phyloP scores from a whole-genome alignment of 2,888 invertebrate genomes.

The Drosophila maculinotata region DNA sequence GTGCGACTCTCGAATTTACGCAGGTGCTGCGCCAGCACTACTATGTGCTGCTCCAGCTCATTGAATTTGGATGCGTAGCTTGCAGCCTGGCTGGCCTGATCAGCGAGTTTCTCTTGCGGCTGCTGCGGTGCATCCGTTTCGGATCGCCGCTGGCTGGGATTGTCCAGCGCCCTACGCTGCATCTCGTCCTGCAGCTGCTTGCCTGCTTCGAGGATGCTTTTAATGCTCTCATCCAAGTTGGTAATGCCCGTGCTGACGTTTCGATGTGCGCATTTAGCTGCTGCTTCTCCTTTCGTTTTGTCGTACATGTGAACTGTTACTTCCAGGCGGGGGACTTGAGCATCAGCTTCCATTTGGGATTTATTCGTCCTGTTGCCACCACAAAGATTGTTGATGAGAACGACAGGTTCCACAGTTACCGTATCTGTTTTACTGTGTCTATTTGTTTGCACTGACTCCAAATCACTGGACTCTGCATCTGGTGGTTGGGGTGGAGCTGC shows the following conservation, averaged over 20 bases:
- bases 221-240: constrained; percentile 15
- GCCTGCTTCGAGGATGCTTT: constrained; percentile 89
- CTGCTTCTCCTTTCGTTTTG: not conserved
- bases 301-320: constrained; percentile 31
- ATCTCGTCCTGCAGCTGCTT: constrained; percentile 88
- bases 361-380: not conserved
- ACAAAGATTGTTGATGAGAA: not conserved
- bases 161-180: constrained; percentile 85
- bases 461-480: constrained; percentile 7
- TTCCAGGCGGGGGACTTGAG: constrained; percentile 22
- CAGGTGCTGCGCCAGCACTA: constrained; percentile 54
- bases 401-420: not conserved
- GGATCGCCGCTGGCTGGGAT: constrained; percentile 10
- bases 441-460: not conserved
- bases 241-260: constrained; percentile 15
- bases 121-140: not conserved
- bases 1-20: constrained; percentile 74
- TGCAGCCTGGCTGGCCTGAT: not conserved
- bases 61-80: constrained; percentile 59
- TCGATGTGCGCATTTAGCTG: constrained; percentile 3
- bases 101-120: constrained; percentile 2
- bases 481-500: not conserved
- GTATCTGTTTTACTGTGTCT: not conserved
- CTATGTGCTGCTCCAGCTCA: constrained; percentile 66
- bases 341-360: constrained; percentile 1